phyloP scores from a whole-genome alignment of 2,797 vertebrate genomes.

The Sebastes oblongus region DNA sequence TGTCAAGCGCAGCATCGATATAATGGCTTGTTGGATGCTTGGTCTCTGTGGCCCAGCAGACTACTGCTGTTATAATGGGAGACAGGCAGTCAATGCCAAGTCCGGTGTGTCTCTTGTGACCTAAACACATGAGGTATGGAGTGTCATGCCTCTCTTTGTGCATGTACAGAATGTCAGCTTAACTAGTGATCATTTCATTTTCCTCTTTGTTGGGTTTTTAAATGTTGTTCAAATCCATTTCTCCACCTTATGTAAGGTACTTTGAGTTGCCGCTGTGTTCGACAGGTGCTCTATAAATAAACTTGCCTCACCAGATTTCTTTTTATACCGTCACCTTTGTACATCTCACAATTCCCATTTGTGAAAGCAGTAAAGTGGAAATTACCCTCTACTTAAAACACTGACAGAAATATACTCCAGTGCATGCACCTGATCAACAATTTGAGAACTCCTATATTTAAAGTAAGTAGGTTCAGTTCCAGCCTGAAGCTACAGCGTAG shows the following conservation, averaged over 20 bases:
- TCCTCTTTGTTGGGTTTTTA: background rate
- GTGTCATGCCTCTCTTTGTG: background rate
- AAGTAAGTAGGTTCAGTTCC: background rate
- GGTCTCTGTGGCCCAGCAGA: constrained; percentile 22
- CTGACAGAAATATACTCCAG: background rate
- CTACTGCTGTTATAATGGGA: constrained; percentile 28
- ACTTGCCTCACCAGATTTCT: background rate
- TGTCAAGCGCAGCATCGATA: constrained; percentile 45
- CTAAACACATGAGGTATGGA: background rate
- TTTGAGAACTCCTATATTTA: background rate
- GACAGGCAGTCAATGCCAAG: constrained; percentile 10
- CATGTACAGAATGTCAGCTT: background rate
- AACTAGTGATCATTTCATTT: background rate
- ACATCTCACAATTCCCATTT: background rate
- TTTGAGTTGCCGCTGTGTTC: too few species aligned
- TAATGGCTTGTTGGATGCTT: constrained; percentile 49
- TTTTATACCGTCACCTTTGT: background rate
- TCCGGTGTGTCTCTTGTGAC: constrained; percentile 3
- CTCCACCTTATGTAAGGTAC: background rate
- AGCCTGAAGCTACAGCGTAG: background rate
- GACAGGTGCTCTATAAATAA: background rate
- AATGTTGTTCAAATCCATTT: background rate
- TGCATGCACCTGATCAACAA: background rate
- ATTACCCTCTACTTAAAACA: background rate
- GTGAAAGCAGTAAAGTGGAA: background rate